Conservation (phyloP, 2,888 invertebrate genomes). For the Atethmia centrago region DNA sequence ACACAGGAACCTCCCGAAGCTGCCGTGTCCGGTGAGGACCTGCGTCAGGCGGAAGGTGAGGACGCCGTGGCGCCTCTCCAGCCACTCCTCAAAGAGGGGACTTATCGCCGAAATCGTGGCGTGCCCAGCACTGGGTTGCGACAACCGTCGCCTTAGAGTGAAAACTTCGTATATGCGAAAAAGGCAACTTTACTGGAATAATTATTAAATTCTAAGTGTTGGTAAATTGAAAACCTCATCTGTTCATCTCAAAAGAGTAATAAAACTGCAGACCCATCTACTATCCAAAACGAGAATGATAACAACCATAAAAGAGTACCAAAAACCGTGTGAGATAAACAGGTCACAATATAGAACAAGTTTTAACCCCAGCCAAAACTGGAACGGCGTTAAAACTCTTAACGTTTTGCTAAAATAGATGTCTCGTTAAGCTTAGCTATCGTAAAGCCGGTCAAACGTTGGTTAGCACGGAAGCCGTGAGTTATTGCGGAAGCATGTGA, state of each 20-base stretch:
- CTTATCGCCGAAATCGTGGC: too few relatives aligned
- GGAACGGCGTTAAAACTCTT: slow-evolving; percentile 39
- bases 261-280: not conserved
- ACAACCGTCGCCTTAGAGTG: too few relatives aligned
- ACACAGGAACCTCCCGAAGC: too few relatives aligned
- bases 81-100: too few relatives aligned
- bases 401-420: slow-evolving; percentile 51
- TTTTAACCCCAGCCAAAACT: slow-evolving; percentile 24
- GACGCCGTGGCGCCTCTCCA: too few relatives aligned
- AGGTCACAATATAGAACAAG: slow-evolving; percentile 26
- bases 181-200: too few relatives aligned
- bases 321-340: slow-evolving; percentile 6
- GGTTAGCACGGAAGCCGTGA: slow-evolving; percentile 41
- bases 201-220: too few relatives aligned
- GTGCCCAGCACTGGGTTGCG: too few relatives aligned
- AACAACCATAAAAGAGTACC: not conserved
- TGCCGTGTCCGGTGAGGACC: too few relatives aligned
- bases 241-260: not conserved
- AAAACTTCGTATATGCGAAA: too few relatives aligned
- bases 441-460: slow-evolving; percentile 27
- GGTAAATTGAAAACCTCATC: too few relatives aligned
- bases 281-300: not conserved
- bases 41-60: too few relatives aligned
- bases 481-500: slow-evolving; percentile 49
- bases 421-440: slow-evolving; percentile 43